Base-by-base conservation (phyloP, 2,888 invertebrate species). In the Nematopogon swammerdamellus region DNA sequence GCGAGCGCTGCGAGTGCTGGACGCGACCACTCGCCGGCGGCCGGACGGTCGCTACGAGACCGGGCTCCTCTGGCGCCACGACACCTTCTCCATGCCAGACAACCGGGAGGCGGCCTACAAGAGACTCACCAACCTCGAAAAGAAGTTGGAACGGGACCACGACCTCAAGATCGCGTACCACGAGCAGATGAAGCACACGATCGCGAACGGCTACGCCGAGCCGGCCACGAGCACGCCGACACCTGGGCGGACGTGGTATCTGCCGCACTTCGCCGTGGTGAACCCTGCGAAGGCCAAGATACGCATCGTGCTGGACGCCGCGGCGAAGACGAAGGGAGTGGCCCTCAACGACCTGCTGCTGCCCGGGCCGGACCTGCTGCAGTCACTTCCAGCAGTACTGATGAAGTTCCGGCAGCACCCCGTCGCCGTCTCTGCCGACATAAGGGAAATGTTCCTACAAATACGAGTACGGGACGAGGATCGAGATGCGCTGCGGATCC, bases 261-360 rank as follows among this genome's bases (percentile, higher is more conserved):
- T 55, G 14, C 53, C 56, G 2, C 58, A 56, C 36, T 58, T 56
- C 20, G 54, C 54, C 0, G 55, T 58, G 8, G 36, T 48, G 5
- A 50, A 57, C 20, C 49, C 55, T 10, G 44, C 36, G 45, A 52
- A 46, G 47, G 50, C 11, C 1, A 52, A 50, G n/a, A 16, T 51
- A 2, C 5, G 53, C 29, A 19, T 50, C 2, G 49, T 46, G 16
- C 52, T 50, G 36, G 55, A 56, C 42, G 55, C 56, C 0, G 55
- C 57, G 1, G 52, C 54, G 3, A 51, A 47, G 30, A 45, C 18
- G 2, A 18, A 45, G 2, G 55, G 55, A n/a, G 47, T 44, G 2
- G 44, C 49, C 3, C 50, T 55, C 3, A 56, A 36, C 11, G 36
- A 36, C 36, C 8, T 36, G 44, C 14, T 44, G 18, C 44, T 44